Base-by-base conservation (phyloP, 2,888 invertebrate genomes). In the Clusia tigrina region DNA sequence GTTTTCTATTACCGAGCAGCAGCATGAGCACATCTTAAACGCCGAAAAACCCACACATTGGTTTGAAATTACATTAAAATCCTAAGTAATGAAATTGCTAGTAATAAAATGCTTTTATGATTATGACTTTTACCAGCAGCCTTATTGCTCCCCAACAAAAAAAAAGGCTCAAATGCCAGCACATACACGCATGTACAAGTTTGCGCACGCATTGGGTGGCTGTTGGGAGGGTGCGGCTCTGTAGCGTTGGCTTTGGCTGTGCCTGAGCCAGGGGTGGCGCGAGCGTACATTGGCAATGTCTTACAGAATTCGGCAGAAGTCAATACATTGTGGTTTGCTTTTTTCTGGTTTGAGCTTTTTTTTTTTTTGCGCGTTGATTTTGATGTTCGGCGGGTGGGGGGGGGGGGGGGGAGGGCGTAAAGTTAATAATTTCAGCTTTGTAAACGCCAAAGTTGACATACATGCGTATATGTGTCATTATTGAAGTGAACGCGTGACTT, bases 91-190 rank as follows among this genome's bases (percentile, higher is more conserved):
- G 73, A 74, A 73, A 73, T 73, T 74, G 75, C 70, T 54, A 68
- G 75, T 70, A 74, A 74, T 73, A 74, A 73, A 74, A 74, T 73
- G 65, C 73, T 73, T 73, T 73, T 73, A 73, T 74, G 73, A 73
- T 73, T 74, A 73, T 73, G 67, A 70, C 68, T 20, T 22, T n/a
- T 18, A 51, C 58, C 58, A 52, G 23, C 38, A 56, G n/a, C 32
- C 32, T 32, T 12, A n/a, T n/a, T n/a, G n/a, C n/a, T n/a, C n/a
- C n/a, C n/a, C n/a, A n/a, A n/a, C n/a, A n/a, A n/a, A n/a, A n/a
- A n/a, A n/a, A n/a, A n/a, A n/a, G n/a, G n/a, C n/a, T n/a, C n/a
- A n/a, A n/a, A n/a, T n/a, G n/a, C 32, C 42, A 42, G 48, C 48
- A 3, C 15, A 48, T 20, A 48, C 32, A 52, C 52, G 12, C 52